These are phyloP conservation scores for Cyclopterus lumpus DNA, from an alignment of 2,797 vertebrate genomes.

Conservation along the genomic window DNA sequence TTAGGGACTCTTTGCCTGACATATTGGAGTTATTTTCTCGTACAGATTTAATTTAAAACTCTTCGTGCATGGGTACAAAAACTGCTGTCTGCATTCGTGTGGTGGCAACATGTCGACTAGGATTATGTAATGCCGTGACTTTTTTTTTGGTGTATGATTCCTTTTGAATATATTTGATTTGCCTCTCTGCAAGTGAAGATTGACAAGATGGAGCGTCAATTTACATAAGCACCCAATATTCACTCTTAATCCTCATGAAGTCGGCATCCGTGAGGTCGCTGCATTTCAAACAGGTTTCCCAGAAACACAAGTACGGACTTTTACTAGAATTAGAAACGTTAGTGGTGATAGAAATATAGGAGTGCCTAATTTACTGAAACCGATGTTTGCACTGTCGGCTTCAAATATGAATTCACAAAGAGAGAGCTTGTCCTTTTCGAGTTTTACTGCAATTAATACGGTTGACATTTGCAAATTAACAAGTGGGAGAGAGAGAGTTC, in stretches of 20 bases:
- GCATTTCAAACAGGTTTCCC: neutral
- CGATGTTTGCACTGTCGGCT: neutral
- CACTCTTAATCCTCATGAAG: neutral
- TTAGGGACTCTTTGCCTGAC: neutral
- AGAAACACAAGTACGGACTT: neutral
- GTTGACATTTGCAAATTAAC: neutral
- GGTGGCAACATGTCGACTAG: neutral
- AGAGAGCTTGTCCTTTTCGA: neutral
- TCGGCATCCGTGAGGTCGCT: neutral
- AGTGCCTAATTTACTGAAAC: neutral
- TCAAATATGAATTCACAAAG: neutral
- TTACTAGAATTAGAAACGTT: neutral
- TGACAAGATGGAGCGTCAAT: neutral
- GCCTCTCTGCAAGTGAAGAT: neutral
- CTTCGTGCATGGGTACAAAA: neutral
- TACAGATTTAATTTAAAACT: neutral
- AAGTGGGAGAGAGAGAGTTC: neutral
- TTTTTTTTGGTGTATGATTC: neutral
- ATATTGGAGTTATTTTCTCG: neutral
- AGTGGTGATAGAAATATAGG: neutral
- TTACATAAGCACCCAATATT: neutral
- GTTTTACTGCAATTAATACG: neutral
- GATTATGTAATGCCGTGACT: neutral
- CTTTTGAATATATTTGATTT: neutral
- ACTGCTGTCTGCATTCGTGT: slow-evolving; percentile 7